Percentiles rank a stretch among this genome's conserved stretches.
Evolutionary conservation across 1,140 invertebrate genomes (phyloP).

Genomic region (Formica exsecta): DNA sequence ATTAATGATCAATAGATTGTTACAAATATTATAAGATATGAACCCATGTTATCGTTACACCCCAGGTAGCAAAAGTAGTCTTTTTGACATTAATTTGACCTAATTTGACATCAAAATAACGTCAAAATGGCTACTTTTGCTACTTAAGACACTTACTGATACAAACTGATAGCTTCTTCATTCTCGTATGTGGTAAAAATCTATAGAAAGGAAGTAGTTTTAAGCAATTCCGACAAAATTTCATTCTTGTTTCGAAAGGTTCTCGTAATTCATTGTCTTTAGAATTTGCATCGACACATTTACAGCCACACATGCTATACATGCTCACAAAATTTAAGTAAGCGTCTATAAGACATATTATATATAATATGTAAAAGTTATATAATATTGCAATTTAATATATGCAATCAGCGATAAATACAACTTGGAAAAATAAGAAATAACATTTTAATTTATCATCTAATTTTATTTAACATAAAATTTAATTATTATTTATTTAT

Average conservation of each 20-base stretch:
- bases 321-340: constrained; percentile 68
- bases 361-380: neutral
- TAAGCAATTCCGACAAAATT: constrained; percentile 76
- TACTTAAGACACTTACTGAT: constrained; percentile 67
- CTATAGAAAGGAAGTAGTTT: constrained; percentile 72
- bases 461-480: neutral
- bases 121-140: too few relatives aligned
- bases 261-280: constrained; percentile 66
- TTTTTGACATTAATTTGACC: too few relatives aligned
- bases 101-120: too few relatives aligned
- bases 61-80: too few relatives aligned
- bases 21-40: neutral
- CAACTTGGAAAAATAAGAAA: too few relatives aligned
- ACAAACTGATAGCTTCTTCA: constrained; percentile 78
- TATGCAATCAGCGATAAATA: too few relatives aligned
- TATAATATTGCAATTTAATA: too few relatives aligned
- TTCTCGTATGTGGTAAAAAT: constrained; percentile 79
- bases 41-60: neutral
- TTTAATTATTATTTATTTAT: neutral
- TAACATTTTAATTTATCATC: too few relatives aligned
- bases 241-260: constrained; percentile 56
- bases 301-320: constrained; percentile 74
- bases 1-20: too few relatives aligned
- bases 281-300: constrained; percentile 6
- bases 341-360: constrained; percentile 38